Evolutionary conservation across 1,140 invertebrate genomes (phyloP).

Genomic region (Drosophila elegans): DNA sequence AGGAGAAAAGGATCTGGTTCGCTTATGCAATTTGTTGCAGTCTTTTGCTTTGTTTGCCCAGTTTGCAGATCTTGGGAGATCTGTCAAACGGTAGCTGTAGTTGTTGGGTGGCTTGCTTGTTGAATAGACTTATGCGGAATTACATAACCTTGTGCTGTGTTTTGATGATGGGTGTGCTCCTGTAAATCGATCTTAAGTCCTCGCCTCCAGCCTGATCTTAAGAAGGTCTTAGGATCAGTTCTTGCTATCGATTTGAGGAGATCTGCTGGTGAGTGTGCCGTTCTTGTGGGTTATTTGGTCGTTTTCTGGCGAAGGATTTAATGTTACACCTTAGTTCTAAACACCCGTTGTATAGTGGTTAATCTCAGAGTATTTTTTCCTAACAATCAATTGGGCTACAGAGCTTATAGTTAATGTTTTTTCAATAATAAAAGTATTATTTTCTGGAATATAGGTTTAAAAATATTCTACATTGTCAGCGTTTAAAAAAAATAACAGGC

Average conservation of each 20-base stretch:
- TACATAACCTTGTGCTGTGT: constrained; percentile 42
- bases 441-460: too few relatives aligned
- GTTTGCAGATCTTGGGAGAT: constrained; percentile 14
- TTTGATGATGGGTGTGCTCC: constrained; percentile 14
- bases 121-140: constrained; percentile 42
- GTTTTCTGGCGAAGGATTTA: constrained; percentile 6
- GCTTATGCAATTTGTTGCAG: constrained; percentile 81
- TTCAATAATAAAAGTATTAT: too few relatives aligned
- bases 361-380: too few relatives aligned
- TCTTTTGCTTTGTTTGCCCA: constrained; percentile 57
- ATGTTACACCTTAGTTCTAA: too few relatives aligned
- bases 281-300: neutral
- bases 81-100: constrained; percentile 56
- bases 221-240: constrained; percentile 3
- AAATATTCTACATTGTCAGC: too few relatives aligned
- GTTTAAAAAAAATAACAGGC: too few relatives aligned
- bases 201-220: neutral
- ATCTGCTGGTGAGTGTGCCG: neutral
- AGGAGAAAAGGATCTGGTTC: constrained; percentile 45
- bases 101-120: constrained; percentile 23
- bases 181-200: constrained; percentile 4
- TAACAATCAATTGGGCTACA: too few relatives aligned
- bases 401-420: too few relatives aligned
- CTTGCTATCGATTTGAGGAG: neutral
- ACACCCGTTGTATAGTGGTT: too few relatives aligned